Base-by-base conservation (phyloP, 2,797 vertebrate species). In the Agapornis canus region DNA sequence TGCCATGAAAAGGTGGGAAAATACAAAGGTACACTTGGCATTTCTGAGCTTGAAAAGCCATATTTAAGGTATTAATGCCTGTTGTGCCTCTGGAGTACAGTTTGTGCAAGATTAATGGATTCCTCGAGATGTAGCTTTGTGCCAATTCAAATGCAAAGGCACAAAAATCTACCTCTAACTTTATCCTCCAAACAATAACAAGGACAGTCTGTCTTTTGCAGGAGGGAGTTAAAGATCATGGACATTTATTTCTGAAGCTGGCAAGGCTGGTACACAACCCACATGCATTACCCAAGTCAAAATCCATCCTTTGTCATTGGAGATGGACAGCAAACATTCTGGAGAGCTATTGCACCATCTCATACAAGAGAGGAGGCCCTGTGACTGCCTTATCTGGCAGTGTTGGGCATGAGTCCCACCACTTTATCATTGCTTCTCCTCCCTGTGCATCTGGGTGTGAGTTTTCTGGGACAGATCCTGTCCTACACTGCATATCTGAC, bases 41-140 rank as follows among this genome's bases (percentile, higher is more conserved):
- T 39, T 7, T 3, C n/a, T 75, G 56, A 80, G 57, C 57, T 40
- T 72, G 73, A 65, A 96, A 95, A 86, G 64, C 42, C 64, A 14
- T 86, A 95, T 91, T 96, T 96, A 96, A 96, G 42, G 59, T 90
- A 94, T 94, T 94, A 94, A 92, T 88, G 75, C 89, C 83, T 92
- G 88, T 71, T 82, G 80, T 94, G 95, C 71, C 68, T 64, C 22
- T 4, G 48, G 86, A 90, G 80, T 84, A 92, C 85, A 82, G 72
- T 80, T 92, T 77, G 60, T n/a, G 82, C 4, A 18, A 89, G 91
- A 94, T 77, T 86, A 94, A 96, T 77, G 51, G 70, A 90, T 89
- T 96, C 77, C 80, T 86, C 14, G 6, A 95, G 82, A 84, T 22
- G 64, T 22, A 83, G 66, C 37, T 94, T 94, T 86, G 88, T 86